Evolutionary conservation across 1,140 invertebrate genomes (phyloP).

Genomic region (Eciton burchellii): DNA sequence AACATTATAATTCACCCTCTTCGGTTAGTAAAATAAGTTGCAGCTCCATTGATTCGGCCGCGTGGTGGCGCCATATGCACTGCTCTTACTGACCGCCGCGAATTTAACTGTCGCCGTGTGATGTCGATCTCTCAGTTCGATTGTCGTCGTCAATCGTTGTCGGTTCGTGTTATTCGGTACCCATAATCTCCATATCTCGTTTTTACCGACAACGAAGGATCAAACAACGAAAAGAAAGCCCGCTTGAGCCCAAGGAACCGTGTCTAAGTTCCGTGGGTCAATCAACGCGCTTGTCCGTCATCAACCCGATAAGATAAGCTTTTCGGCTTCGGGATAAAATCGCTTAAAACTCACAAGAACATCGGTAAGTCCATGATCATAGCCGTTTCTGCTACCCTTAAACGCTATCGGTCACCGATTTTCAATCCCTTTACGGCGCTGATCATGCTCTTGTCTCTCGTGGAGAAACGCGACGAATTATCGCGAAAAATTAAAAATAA

Average conservation of each 20-base stretch:
- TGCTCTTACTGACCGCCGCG: background rate
- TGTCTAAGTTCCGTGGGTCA: too few relatives aligned
- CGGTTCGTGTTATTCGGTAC: background rate
- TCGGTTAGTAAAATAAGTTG: too few relatives aligned
- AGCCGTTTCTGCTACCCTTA: background rate
- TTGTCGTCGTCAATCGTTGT: slow-evolving; percentile 11
- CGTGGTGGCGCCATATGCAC: slow-evolving; percentile 35
- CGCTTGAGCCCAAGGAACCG: too few relatives aligned
- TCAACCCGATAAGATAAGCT: background rate
- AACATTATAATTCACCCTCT: too few relatives aligned
- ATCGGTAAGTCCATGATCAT: background rate
- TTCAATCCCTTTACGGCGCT: background rate
- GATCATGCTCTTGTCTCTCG: background rate
- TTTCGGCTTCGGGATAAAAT: background rate
- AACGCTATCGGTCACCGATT: background rate
- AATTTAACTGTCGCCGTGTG: slow-evolving; percentile 75
- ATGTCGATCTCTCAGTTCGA: slow-evolving; percentile 72
- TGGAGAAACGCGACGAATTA: background rate
- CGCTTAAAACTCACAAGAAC: background rate
- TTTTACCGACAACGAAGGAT: background rate
- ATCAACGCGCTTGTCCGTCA: background rate
- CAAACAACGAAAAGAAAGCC: background rate
- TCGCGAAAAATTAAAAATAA: too few relatives aligned
- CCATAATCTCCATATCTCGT: background rate
- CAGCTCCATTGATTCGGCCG: slow-evolving; percentile 10